A percentile compares a stretch with the other conserved stretches of the same genome.
Evolutionary conservation across 2,113 vertebrate genomes (phyloP).

Genomic region (Nannospalax galili): DNA sequence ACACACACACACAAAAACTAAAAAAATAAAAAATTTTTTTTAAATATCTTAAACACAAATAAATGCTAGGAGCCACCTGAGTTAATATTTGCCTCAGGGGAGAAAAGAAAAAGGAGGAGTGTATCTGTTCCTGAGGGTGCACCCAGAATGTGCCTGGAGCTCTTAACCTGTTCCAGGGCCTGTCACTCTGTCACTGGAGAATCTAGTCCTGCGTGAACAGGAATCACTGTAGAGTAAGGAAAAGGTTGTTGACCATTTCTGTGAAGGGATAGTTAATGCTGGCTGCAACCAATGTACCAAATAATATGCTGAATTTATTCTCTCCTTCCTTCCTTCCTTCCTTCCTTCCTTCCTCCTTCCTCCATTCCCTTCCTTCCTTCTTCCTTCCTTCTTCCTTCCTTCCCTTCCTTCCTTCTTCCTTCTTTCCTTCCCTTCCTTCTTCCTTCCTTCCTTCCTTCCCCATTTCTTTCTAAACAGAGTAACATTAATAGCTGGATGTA

Average conservation of each 20-base stretch:
- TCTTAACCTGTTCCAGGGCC: slow-evolving; percentile 42
- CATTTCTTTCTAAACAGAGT: not conserved
- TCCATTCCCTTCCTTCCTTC: too few species aligned
- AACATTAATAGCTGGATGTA: not conserved
- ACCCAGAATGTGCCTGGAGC: slow-evolving; percentile 51
- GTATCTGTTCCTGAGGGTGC: slow-evolving; percentile 52
- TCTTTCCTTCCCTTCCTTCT: not conserved
- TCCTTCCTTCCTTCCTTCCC: too few species aligned
- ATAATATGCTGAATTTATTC: not conserved
- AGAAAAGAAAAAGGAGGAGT: slow-evolving; percentile 64
- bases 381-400: not conserved
- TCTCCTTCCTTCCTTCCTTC: not conserved
- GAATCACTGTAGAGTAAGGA: not conserved
- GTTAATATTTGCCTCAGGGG: slow-evolving; percentile 69
- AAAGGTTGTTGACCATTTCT: not conserved
- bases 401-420: not conserved
- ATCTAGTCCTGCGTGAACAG: not conserved
- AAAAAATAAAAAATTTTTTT: too few species aligned
- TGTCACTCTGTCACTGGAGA: not conserved
- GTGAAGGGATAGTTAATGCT: slow-evolving; percentile 37
- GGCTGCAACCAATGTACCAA: slow-evolving; percentile 18
- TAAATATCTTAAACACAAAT: slow-evolving; percentile 72
- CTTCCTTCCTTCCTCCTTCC: not conserved
- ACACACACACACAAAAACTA: too few species aligned
- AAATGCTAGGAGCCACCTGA: slow-evolving; percentile 66